phyloP scores from a whole-genome alignment of 2,888 invertebrate genomes.

The Andrena hattorfiana region DNA sequence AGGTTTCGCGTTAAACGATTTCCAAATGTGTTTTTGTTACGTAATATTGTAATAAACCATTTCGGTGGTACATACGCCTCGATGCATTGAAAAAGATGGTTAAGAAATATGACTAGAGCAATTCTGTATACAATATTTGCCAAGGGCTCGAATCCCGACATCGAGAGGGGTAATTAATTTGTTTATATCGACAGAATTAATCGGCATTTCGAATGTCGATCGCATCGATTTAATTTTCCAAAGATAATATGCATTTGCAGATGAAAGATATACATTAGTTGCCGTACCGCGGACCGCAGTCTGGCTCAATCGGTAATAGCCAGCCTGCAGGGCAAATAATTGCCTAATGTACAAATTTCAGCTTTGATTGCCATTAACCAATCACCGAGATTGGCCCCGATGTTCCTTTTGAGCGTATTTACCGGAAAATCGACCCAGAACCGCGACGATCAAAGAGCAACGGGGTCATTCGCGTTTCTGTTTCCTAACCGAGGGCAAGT shows the following conservation, averaged over 20 bases:
- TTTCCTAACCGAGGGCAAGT: slow-evolving; percentile 27
- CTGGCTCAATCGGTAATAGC: slow-evolving; percentile 47
- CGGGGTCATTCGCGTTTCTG: slow-evolving; percentile 10
- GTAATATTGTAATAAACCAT: no score
- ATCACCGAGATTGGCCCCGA: slow-evolving; percentile 52
- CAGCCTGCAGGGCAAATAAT: slow-evolving; percentile 48
- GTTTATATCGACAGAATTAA: background rate
- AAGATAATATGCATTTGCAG: background rate
- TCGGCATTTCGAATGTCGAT: background rate
- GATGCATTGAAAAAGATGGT: no score
- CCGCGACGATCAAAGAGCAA: slow-evolving; percentile 47
- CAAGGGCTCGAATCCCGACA: no score
- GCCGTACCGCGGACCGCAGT: slow-evolving; percentile 38
- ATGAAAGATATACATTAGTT: slow-evolving; percentile 36
- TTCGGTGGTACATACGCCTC: no score
- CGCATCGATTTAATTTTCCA: background rate
- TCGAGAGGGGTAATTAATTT: no score
- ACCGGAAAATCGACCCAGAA: slow-evolving; percentile 53
- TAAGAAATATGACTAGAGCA: no score
- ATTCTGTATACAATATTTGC: no score
- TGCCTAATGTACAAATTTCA: slow-evolving; percentile 46
- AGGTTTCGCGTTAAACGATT: background rate
- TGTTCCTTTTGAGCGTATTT: slow-evolving; percentile 42
- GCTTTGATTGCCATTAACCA: slow-evolving; percentile 50
- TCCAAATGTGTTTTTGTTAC: no score